Evolutionary conservation across 2,113 vertebrate genomes (phyloP).

Genomic region (Grantiella picta): DNA sequence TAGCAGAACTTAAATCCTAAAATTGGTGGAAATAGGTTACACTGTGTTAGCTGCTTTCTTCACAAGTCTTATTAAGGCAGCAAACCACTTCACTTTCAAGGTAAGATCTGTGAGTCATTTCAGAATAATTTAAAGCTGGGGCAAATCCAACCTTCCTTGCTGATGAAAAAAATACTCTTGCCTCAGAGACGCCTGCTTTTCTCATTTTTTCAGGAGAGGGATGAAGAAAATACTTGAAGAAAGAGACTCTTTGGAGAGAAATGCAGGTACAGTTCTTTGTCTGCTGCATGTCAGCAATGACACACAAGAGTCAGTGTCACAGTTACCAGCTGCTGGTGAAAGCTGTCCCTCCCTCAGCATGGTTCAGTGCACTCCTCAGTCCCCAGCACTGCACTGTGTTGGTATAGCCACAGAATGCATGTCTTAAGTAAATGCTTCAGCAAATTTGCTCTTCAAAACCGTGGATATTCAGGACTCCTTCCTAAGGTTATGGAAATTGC

Average conservation of each 20-base stretch:
- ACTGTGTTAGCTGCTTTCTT: not conserved
- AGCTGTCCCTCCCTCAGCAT: not conserved
- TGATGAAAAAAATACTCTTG: not conserved
- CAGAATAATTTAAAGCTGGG: not conserved
- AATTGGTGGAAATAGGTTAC: not conserved
- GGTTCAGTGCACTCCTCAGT: not conserved
- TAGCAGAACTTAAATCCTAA: not conserved
- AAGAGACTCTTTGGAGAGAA: not conserved
- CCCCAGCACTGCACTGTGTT: not conserved
- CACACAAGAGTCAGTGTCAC: not conserved
- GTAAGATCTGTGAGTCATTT: not conserved
- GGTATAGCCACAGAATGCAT: not conserved
- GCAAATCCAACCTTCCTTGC: not conserved
- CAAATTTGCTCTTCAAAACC: slow-evolving; percentile 10
- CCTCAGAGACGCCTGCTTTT: not conserved
- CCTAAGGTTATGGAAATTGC: not conserved
- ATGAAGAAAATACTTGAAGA: not conserved
- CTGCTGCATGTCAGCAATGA: not conserved
- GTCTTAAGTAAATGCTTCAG: not conserved
- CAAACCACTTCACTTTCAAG: not conserved
- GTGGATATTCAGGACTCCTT: not conserved
- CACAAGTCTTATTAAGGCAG: not conserved
- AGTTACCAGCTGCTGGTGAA: not conserved
- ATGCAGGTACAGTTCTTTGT: not conserved
- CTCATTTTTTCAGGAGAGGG: not conserved